These are phyloP conservation scores for Drosophila pseudoananassae DNA, from an alignment of 1,140 invertebrate species.

Conservation along the genomic window DNA sequence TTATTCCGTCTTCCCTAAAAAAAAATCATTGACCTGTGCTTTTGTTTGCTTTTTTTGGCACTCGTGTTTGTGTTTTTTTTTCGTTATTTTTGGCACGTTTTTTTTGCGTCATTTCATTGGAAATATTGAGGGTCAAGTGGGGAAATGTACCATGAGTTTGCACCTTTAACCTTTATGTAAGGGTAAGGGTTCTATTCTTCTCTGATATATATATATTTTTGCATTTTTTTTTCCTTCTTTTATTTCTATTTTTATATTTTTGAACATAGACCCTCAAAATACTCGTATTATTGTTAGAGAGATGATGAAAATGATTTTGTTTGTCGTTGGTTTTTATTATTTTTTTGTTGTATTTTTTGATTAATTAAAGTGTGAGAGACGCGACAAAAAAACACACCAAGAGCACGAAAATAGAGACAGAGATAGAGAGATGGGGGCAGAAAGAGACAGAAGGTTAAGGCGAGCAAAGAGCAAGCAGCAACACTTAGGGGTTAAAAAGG, in stretches of 20 bases:
- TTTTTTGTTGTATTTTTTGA: conserved; percentile 45
- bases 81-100: conserved; percentile 39
- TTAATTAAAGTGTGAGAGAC: conserved; percentile 72
- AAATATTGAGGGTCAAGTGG: neutral
- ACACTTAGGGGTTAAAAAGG: conserved; percentile 28
- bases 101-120: conserved; percentile 31
- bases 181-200: conserved; percentile 8
- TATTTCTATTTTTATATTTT: neutral
- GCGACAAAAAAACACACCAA: conserved; percentile 61
- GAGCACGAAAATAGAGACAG: conserved; percentile 26
- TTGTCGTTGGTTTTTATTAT: conserved; percentile 24
- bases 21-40: conserved; percentile 18
- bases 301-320: conserved; percentile 2
- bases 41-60: neutral
- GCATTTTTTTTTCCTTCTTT: neutral
- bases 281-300: conserved; percentile 26
- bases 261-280: conserved; percentile 7
- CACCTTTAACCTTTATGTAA: conserved; percentile 34
- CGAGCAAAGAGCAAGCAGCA: conserved; percentile 53
- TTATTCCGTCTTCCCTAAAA: neutral
- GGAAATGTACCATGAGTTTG: neutral
- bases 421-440: conserved; percentile 23
- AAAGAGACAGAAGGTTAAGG: conserved; percentile 13
- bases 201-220: neutral
- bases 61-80: conserved; percentile 1